A percentile compares a stretch with the other conserved stretches of the same genome.
Conservation (phyloP, 2,888 invertebrate genomes). For the Cacoxenus indagator region DNA sequence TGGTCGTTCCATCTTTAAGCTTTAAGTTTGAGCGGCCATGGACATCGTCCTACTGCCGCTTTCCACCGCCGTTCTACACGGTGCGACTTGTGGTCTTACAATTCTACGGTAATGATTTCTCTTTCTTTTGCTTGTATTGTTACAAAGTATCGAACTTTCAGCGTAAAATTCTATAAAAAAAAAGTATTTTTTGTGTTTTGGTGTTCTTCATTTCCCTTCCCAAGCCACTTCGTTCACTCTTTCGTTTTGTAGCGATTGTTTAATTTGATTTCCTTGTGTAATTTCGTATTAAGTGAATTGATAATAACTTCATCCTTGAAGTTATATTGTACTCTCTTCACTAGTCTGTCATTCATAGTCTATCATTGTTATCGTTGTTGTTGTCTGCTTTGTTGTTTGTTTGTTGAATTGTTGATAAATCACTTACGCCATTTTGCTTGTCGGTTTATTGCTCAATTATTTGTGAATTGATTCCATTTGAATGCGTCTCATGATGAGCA, state of each 20-base stretch:
- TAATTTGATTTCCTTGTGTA: conserved; percentile 12
- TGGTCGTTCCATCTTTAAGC: background rate
- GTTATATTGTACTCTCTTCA: background rate
- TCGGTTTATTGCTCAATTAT: conserved; percentile 6
- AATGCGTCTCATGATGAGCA: background rate
- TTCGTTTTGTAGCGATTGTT: background rate
- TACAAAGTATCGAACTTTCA: conserved; percentile 42
- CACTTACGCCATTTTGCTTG: conserved; percentile 7
- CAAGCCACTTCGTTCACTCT: background rate
- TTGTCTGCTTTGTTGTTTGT: background rate
- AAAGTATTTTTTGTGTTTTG: background rate
- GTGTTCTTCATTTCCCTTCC: too few species aligned
- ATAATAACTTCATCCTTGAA: conserved; percentile 7
- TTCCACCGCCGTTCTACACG: background rate
- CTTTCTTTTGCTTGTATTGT: conserved; percentile 38
- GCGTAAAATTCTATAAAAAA: conserved; percentile 47
- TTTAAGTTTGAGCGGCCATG: conserved; percentile 8
- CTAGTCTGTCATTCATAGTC: background rate
- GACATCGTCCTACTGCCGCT: background rate
- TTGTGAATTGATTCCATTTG: background rate
- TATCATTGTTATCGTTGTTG: background rate
- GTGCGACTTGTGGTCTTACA: conserved; percentile 43
- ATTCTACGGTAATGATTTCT: conserved; percentile 46
- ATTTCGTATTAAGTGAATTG: conserved; percentile 18
- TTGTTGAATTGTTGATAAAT: conserved; percentile 2